Evolutionary conservation across 2,797 vertebrate species (phyloP).

Genomic region (Sebastes kiyomatsui): DNA sequence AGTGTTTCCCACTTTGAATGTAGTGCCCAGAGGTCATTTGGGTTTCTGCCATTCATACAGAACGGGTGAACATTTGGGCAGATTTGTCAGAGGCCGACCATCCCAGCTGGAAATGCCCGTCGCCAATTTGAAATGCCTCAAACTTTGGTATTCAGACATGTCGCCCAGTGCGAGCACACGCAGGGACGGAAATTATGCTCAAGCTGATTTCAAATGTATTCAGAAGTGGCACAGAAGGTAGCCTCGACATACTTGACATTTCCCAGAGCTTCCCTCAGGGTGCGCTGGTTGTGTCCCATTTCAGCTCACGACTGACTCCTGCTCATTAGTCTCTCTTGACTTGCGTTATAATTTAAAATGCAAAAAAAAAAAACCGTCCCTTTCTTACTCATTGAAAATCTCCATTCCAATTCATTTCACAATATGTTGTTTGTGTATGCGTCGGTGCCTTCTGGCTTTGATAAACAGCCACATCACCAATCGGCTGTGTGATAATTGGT

Average conservation of each 20-base stretch:
- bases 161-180: not conserved
- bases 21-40: not conserved
- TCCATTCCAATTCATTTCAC: not conserved
- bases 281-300: slow-evolving; percentile 17
- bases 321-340: not conserved
- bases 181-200: slow-evolving; percentile 3
- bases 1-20: not conserved
- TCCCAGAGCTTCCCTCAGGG: slow-evolving; percentile 54
- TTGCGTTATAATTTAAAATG: slow-evolving; percentile 4
- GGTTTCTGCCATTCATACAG: not conserved
- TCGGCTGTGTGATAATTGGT: not conserved
- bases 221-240: slow-evolving; percentile 44
- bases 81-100: not conserved
- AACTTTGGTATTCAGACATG: slow-evolving; percentile 8
- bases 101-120: not conserved
- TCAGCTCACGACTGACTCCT: slow-evolving; percentile 22
- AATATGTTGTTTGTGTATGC: not conserved
- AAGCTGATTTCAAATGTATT: slow-evolving; percentile 42
- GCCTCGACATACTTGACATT: slow-evolving; percentile 58
- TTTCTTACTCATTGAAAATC: not conserved
- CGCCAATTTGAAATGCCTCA: not conserved
- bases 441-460: not conserved
- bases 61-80: not conserved
- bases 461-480: not conserved
- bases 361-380: not conserved